A percentile compares a stretch with the other conserved stretches of the same genome.
phyloP scores from a whole-genome alignment of 2,888 invertebrate genomes.

The Drosophila melanosoma region DNA sequence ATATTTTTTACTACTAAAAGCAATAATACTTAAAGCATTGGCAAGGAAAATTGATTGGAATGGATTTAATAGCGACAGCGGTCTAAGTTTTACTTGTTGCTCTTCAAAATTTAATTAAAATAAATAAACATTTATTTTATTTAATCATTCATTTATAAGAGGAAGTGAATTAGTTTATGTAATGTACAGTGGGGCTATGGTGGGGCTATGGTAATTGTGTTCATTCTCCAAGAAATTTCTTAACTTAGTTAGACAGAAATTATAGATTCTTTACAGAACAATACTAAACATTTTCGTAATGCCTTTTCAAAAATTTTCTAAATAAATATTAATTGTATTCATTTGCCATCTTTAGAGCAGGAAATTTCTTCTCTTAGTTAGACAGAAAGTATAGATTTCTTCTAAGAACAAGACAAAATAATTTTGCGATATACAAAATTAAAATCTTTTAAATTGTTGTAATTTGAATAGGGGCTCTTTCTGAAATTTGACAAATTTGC shows the following conservation, averaged over 20 bases:
- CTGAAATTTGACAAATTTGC: background rate
- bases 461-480: too few species aligned
- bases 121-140: background rate
- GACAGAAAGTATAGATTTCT: background rate
- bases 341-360: background rate
- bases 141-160: background rate
- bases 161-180: background rate
- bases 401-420: background rate
- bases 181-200: background rate
- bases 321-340: background rate
- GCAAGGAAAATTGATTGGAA: background rate
- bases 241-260: too few species aligned
- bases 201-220: too few species aligned
- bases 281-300: too few species aligned
- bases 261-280: too few species aligned
- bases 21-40: background rate
- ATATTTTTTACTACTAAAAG: background rate
- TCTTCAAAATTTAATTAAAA: background rate
- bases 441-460: background rate
- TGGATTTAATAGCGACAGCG: background rate
- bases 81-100: background rate
- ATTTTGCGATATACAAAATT: background rate
- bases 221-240: too few species aligned
- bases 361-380: background rate
- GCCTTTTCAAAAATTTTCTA: too few species aligned